Percentiles rank a stretch among this genome's conserved stretches.
Evolutionary conservation across 2,888 invertebrate species (phyloP).

Genomic region (Dryobota labecula): DNA sequence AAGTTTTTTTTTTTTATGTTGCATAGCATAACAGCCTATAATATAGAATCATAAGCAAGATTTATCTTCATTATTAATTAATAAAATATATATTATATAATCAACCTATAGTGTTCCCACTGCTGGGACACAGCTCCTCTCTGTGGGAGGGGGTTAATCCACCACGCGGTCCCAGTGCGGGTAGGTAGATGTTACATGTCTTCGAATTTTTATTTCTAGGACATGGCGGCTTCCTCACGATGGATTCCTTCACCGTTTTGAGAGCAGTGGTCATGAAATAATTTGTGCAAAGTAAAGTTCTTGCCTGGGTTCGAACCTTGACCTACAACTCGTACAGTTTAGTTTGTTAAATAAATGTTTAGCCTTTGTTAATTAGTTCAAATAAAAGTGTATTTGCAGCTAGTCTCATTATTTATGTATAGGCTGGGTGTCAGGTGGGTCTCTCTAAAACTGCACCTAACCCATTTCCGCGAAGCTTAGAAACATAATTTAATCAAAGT

Average conservation of each 20-base stretch:
- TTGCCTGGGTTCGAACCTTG: neutral
- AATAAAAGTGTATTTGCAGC: neutral
- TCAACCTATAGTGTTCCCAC: neutral
- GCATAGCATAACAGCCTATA: neutral
- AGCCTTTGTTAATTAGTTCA: neutral
- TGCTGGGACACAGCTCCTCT: neutral
- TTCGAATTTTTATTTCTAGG: neutral
- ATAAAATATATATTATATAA: too few species aligned
- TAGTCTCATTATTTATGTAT: neutral
- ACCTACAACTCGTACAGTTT: neutral
- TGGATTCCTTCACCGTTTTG: neutral
- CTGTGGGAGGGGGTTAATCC: too few species aligned
- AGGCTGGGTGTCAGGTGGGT: neutral
- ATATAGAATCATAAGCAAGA: too few species aligned
- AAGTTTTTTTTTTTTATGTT: too few species aligned
- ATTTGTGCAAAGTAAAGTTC: too few species aligned
- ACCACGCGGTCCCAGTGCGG: neutral
- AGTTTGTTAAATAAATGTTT: neutral
- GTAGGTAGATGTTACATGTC: neutral
- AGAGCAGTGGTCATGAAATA: neutral
- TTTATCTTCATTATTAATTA: too few species aligned
- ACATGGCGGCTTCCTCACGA: neutral
- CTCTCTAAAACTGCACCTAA: slow-evolving; percentile 25
- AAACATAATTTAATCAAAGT: slow-evolving; percentile 31
- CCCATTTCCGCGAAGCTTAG: slow-evolving; percentile 19